Evolutionary conservation across 1,140 invertebrate genomes (phyloP), one percentile per base, ranked within the genome.

Genomic region (Pentalonia nigronervosa): DNA sequence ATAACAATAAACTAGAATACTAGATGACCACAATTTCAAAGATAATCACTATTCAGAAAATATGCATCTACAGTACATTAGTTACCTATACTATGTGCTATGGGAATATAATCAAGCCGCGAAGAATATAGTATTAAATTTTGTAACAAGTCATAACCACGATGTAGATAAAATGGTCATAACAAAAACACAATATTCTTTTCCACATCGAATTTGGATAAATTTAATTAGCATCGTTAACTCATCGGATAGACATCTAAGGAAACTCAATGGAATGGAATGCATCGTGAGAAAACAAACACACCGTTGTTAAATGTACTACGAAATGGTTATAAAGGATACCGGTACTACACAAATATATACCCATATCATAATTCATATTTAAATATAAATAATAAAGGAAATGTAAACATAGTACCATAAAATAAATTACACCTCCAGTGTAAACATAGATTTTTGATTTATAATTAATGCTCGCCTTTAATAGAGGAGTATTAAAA

Each of bases 351-450:
- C 41, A 83, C 21, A 83, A 83, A 83, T 83, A 83, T 41, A 83
- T 41, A 83, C 21, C n/a, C 20, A 36, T 23, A 83, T 20, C 81
- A 36, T 83, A 83, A 83, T 83, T 36, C 36, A 83, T 83, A 87
- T 45, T 30, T n/a, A 89, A 89, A 89, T 50, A 53, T 48, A 86
- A 86, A 86, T 86, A 11, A 86, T 41, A 89, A 89, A n/a, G 48
- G 87, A 89, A 89, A 89, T 50, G 87, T 89, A 88, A 88, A 88
- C n/a, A 20, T 53, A 20, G 23, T 48, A 34, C 8, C 2, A 20
- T 36, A 53, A 20, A 53, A 53, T 89, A 34, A 36, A 25, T 23
- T 50, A 89, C 23, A 23, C 48, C 20, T 53, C 21, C 21, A 8
- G 30, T 89, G 47, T 21, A 88, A 48, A 88, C 30, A 17, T 17